Percentiles rank a stretch among this genome's conserved stretches.
Conservation (phyloP, 1,140 invertebrate species). For the Temnothorax nylanderi region DNA sequence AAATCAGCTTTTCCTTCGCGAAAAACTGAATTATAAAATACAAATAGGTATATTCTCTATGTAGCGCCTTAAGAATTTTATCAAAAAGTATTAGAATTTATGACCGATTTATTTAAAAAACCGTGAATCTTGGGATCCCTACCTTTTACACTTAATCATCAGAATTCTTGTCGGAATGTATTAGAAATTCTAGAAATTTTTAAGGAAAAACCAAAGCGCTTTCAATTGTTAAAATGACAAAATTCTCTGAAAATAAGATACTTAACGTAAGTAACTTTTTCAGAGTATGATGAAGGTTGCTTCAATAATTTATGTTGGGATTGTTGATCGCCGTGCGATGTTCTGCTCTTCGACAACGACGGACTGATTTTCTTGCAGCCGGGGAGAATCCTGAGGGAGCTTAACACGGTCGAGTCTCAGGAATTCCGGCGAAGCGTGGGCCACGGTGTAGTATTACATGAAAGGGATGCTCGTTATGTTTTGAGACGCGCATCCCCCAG, state of each 20-base stretch:
- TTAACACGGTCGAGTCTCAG: slow-evolving; percentile 47
- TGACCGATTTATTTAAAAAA: no score
- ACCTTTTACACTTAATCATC: not conserved
- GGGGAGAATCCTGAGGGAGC: slow-evolving; percentile 47
- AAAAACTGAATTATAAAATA: not conserved
- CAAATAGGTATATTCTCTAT: not conserved
- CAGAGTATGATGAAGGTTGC: not conserved
- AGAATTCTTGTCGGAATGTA: not conserved
- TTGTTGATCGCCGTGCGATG: slow-evolving; percentile 6
- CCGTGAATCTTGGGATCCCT: no score
- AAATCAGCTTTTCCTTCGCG: not conserved
- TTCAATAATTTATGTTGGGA: slow-evolving; percentile 37
- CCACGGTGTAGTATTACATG: slow-evolving; percentile 49
- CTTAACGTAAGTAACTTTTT: not conserved
- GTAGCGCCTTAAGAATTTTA: not conserved
- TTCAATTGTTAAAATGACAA: not conserved
- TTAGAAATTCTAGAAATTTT: not conserved
- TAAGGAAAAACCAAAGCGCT: not conserved
- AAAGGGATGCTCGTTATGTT: slow-evolving; percentile 72
- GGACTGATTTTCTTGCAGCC: slow-evolving; percentile 53
- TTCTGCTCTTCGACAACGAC: slow-evolving; percentile 4
- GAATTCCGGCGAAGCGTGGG: slow-evolving; percentile 45
- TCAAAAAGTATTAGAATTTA: not conserved
- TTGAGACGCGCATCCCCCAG: slow-evolving; percentile 40
- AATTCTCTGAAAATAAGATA: not conserved